Percentiles rank a stretch among this genome's conserved stretches.
Evolutionary conservation across 1,140 invertebrate genomes (phyloP).

Genomic region (Eumaeus atala): DNA sequence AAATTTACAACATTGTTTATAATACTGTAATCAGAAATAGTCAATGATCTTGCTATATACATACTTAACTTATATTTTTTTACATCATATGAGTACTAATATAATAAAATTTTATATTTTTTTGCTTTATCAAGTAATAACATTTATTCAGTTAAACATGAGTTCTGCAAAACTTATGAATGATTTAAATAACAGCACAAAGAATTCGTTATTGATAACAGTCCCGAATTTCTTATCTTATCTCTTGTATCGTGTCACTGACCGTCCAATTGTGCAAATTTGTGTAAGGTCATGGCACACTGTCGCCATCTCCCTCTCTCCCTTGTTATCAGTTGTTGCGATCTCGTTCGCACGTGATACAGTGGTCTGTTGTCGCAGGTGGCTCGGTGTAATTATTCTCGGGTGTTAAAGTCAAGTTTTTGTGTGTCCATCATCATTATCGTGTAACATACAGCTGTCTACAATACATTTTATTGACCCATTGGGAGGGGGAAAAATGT

Average conservation of each 20-base stretch:
- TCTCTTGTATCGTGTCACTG: conserved; percentile 44
- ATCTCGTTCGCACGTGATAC: conserved; percentile 31
- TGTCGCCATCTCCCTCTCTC: conserved; percentile 21
- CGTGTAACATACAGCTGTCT: too few species aligned
- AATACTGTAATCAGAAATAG: too few species aligned
- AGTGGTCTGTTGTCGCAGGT: conserved; percentile 36
- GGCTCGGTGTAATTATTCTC: conserved; percentile 27
- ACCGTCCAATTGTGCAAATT: conserved; percentile 38
- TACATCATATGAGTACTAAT: too few species aligned
- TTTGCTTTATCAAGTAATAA: conserved; percentile 1
- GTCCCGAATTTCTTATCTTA: conserved; percentile 39
- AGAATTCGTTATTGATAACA: not conserved
- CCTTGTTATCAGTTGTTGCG: conserved; percentile 11
- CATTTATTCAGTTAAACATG: too few species aligned
- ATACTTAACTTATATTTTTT: too few species aligned
- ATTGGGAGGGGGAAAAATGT: too few species aligned
- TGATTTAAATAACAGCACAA: too few species aligned
- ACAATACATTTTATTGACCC: too few species aligned
- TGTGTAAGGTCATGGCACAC: conserved; percentile 48
- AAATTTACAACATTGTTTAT: too few species aligned
- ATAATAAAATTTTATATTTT: too few species aligned
- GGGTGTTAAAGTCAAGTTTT: conserved; percentile 11
- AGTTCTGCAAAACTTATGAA: too few species aligned
- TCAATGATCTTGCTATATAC: too few species aligned
- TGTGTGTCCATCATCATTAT: not conserved